Evolutionary conservation across 2,113 vertebrate species (phyloP), one percentile per base, ranked within the genome.

Genomic region (Corythaeola cristata): DNA sequence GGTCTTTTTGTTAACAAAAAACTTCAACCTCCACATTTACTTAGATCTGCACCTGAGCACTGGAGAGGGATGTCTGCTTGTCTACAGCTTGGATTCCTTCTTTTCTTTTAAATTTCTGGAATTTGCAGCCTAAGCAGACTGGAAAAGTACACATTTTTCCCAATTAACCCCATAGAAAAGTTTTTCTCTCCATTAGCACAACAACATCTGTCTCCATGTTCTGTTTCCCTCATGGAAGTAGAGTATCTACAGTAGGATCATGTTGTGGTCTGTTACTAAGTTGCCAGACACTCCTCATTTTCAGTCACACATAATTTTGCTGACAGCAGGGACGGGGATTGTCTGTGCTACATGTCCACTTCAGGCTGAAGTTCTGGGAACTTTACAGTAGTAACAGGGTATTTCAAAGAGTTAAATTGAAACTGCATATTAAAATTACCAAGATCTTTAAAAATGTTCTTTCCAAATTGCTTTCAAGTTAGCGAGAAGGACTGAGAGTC

Each of bases 1-100:
- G 47, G 66, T 87, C 91, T 91, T 96, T 94, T 89, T 74, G 56
- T 89, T 89, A 88, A 76, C 53, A 85, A 91, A 89, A 17, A 0
- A 9, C 27, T 68, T 73, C 64, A 81, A 84, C 56, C n/a, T 95
- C 41, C 76, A 71, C 56, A 56, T 81, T 53, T 56, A 47, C 41
- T 67, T 72, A 80, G 50, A 35, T 92, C 63, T 81, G 68, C 73
- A 92, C 62, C 72, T 78, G 44, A 93, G 64, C 56, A 27, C 52
- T 41, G 20, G 47, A 78, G 39, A 78, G 68, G 20, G 80, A 17
- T 84, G n/a, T 44, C 37, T 47, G 45, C 21, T 56, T 85, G n/a
- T 60, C 45, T 80, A 39, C 17, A 80, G 55, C 32, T 66, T 53
- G 37, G 59, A 67, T 68, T 78, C 8, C 32, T 90, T 85, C 45